Conservation (phyloP, 2,888 invertebrate species). For the Thumatha senex region DNA sequence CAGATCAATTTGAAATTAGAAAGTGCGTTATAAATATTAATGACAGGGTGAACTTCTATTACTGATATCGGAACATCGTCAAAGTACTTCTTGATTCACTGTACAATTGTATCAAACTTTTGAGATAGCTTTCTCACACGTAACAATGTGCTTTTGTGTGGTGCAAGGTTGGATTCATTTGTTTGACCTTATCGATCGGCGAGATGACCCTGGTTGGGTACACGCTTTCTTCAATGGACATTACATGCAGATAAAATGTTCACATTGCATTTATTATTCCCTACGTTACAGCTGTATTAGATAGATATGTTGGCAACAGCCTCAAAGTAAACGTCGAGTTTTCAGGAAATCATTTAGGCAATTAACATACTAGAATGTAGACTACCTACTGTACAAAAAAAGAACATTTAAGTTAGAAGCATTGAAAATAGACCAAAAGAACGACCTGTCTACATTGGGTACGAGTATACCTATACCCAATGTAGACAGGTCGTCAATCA, state of each 20-base stretch:
- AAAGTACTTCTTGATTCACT: no score
- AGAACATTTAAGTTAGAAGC: no score
- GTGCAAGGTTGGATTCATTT: slow-evolving; percentile 53
- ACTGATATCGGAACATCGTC: no score
- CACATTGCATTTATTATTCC: slow-evolving; percentile 7
- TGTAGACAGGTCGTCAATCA: no score
- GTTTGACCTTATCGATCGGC: slow-evolving; percentile 66
- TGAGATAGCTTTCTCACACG: not conserved
- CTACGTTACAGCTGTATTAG: not conserved
- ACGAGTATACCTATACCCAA: no score
- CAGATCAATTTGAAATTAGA: not conserved
- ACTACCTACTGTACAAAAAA: not conserved
- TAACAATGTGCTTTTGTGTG: slow-evolving; percentile 16
- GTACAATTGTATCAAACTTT: not conserved
- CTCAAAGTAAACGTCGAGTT: not conserved
- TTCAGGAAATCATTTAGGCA: not conserved
- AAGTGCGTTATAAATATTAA: not conserved
- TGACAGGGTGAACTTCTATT: no score
- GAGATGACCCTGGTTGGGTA: slow-evolving; percentile 47
- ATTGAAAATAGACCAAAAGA: no score
- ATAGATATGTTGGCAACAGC: not conserved
- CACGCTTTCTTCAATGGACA: slow-evolving; percentile 39
- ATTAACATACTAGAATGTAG: not conserved
- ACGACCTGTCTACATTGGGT: no score
- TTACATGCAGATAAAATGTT: slow-evolving; percentile 18